Base-by-base conservation (phyloP, 2,797 vertebrate species). In the Gymnoscopelus microlampas region DNA sequence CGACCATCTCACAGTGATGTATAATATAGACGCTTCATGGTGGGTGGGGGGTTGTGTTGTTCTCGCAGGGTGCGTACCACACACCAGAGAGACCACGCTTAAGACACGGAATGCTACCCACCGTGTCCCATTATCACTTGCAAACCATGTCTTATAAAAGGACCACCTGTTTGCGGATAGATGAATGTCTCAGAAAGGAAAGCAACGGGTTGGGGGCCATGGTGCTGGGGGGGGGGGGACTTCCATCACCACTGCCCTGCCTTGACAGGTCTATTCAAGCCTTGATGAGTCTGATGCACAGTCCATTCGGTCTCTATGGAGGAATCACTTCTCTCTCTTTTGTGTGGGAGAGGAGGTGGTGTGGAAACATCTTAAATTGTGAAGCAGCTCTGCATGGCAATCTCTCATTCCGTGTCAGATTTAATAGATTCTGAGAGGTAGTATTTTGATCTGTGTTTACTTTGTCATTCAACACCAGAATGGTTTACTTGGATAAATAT, bases 121-220 rank as follows among this genome's bases (percentile, higher is more conserved):
- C 77, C 66, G 83, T 69, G 83, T 79, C 87, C 68, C 80, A 88
- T 89, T 89, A 89, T 86, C 68, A 10, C 67, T 66, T 39, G 80
- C 68, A 69, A 78, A 82, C 78, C 24, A 26, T 14, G 61, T 68
- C 72, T 71, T 78, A 74, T 89, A 86, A 90, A 87, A 89, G 80
- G 85, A 74, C 85, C 90, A 92, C 87, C 90, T 92, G 86, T 91
- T 91, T 85, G 77, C 78, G 14, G 77, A 44, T 78, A 79, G 78
- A 81, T 87, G 81, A 85, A 79, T 77, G 78, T 78, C 48, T 77
- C 12, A 60, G 61, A 54, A 60, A 57, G 75, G 82, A 73, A 83
- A 82, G 70, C 39, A 44, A 10, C 8, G 39, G 39, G 39, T 8
- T 44, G 63, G 39, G 72, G 57, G 55, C 53, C 35, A 78, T 35